Conservation (phyloP, 2,113 vertebrate genomes). For the Takifugu flavidus region DNA sequence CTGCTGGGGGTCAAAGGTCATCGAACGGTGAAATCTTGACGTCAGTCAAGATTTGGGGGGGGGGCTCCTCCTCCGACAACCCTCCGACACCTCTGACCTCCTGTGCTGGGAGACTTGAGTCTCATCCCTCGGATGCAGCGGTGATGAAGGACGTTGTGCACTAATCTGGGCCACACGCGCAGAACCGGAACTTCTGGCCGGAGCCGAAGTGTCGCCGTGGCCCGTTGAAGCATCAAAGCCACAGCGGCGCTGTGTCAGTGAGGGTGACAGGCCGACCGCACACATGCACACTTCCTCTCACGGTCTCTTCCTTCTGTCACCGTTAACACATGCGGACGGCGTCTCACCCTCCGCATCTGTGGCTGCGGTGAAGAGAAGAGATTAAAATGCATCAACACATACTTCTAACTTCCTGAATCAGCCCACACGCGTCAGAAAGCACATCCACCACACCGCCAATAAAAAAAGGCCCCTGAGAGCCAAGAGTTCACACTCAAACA, state of each 20-base stretch:
- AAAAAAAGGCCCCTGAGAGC: background rate
- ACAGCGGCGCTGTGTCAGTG: too few relatives aligned
- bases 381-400: slow-evolving; percentile 14
- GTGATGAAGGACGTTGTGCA: background rate
- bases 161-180: too few relatives aligned
- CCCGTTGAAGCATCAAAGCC: too few relatives aligned
- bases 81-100: background rate
- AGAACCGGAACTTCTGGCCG: too few relatives aligned
- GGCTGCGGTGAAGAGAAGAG: slow-evolving; percentile 2
- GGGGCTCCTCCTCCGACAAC: too few relatives aligned
- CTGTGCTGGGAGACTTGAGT: too few relatives aligned
- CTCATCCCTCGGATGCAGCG: too few relatives aligned
- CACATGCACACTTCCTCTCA: too few relatives aligned
- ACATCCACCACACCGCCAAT: too few relatives aligned
- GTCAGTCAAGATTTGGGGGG: background rate
- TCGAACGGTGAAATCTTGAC: slow-evolving; percentile 43
- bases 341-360: background rate
- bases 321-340: background rate
- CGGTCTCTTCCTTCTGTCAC: background rate
- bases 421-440: background rate
- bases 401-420: background rate
- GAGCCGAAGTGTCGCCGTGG: too few relatives aligned
- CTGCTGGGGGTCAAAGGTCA: slow-evolving; percentile 29
- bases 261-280: too few relatives aligned
- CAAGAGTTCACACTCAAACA: background rate